A percentile compares a stretch with the other conserved stretches of the same genome.
phyloP scores from a whole-genome alignment of 2,888 invertebrate genomes.

The Luperina nickerlii region DNA sequence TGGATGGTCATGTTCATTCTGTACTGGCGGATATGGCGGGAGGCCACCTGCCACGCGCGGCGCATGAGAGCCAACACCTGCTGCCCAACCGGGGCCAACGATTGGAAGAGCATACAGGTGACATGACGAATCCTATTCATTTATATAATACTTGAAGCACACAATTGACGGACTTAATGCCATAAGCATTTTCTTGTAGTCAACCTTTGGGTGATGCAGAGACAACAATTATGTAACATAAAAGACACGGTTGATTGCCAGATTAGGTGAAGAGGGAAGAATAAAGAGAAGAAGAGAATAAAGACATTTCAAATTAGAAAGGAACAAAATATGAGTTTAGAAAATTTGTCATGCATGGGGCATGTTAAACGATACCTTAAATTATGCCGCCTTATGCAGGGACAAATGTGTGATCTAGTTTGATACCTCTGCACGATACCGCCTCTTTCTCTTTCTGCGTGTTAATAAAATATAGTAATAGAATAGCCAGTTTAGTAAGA shows the following conservation, averaged over 20 bases:
- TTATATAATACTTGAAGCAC: not conserved
- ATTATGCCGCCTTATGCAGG: not conserved
- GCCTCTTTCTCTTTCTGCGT: not conserved
- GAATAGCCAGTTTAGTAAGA: not conserved
- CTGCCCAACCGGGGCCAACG: slow-evolving; percentile 90
- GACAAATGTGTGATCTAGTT: not conserved
- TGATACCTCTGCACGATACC: not conserved
- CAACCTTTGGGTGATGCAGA: not conserved
- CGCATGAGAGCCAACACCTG: slow-evolving; percentile 92
- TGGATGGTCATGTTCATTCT: slow-evolving; percentile 94
- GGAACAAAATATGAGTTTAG: not conserved
- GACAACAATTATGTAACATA: not conserved
- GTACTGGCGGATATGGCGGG: slow-evolving; percentile 94
- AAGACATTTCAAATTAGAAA: not conserved
- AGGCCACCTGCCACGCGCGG: slow-evolving; percentile 93
- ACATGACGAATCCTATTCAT: not conserved
- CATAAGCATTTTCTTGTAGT: not conserved
- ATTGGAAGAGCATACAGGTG: slow-evolving; percentile 95
- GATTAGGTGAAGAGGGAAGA: not conserved
- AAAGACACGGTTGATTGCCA: not conserved
- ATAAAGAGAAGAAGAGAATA: no score
- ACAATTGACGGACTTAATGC: not conserved
- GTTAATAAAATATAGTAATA: not conserved
- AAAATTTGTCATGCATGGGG: not conserved
- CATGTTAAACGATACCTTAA: not conserved